phyloP scores from a whole-genome alignment of 2,113 vertebrate species.

The Rhea pennata region DNA sequence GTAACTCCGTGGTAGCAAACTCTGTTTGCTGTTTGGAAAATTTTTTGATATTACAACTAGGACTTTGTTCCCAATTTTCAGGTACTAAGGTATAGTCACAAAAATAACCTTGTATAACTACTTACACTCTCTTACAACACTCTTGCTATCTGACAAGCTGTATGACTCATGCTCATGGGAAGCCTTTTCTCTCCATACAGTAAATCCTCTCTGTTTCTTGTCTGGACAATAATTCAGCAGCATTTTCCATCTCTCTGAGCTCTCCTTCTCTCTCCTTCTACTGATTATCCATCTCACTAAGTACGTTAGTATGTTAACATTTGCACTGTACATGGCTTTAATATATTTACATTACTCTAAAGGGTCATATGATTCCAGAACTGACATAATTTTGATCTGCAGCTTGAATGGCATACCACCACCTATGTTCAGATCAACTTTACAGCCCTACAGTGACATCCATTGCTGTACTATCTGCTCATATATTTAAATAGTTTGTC shows the following conservation, averaged over 20 bases:
- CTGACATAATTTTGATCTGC: background rate
- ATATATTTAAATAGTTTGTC: background rate
- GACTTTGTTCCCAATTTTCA: background rate
- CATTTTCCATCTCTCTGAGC: background rate
- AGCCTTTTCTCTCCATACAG: background rate
- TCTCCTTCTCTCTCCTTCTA: background rate
- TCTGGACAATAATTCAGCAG: background rate
- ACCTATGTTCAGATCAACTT: background rate
- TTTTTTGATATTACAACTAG: background rate
- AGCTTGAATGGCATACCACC: background rate
- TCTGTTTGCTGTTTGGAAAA: background rate
- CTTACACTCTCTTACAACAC: background rate
- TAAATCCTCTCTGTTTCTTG: background rate
- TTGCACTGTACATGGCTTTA: background rate
- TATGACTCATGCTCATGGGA: background rate
- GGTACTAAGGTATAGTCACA: background rate
- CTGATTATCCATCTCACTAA: background rate
- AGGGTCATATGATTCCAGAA: background rate
- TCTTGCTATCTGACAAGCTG: background rate
- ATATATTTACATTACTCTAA: background rate
- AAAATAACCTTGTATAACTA: background rate
- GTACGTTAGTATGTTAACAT: background rate
- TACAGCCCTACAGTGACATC: background rate
- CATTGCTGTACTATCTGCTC: background rate
- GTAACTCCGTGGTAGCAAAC: background rate